Base-by-base conservation (phyloP, 2,797 vertebrate species). In the Anguilla marmorata region DNA sequence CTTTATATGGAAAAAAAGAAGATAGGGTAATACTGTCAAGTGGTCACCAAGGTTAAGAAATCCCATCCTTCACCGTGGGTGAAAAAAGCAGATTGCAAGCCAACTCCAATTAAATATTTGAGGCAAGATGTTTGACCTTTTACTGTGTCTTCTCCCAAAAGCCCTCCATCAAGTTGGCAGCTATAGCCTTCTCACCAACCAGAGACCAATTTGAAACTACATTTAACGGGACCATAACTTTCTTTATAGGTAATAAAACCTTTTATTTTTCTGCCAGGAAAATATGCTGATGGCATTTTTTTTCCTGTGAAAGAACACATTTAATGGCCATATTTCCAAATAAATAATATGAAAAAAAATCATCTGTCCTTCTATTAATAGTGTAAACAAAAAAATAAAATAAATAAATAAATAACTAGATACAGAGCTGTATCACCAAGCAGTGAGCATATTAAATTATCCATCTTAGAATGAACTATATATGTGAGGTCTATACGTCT, bases 221-320 rank as follows among this genome's bases (percentile, higher is more conserved):
- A 88, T 92, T 94, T 94, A 95, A 93, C 94, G 93, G 93, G 92
- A 93, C 90, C 92, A 92, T 91, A 93, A 91, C 91, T 91, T 90
- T 86, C 89, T 89, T 91, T 88, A 92, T 91, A 90, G 76, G 91
- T 91, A 93, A 94, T 94, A 94, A 94, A 93, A 86, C 88, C 88
- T 89, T 89, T 93, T 91, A 90, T 58, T 88, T 90, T 92, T 93
- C 89, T 52, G 91, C 87, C n/a, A 54, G 83, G 85, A 89, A 45
- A 87, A 91, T 92, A 91, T 94, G 94, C 93, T 92, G 92, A 94
- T 92, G 79, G 79, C 45, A 48, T 82, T 82, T 82, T 85, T 83
- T 33, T 85, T 50, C 27, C 11, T 66, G 27, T 48, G 79, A n/a
- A 82, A 50, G 45, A 82, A 82, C 45, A 82, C 21, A 45, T 45